Conservation (phyloP, 2,888 invertebrate genomes). For the Tholera decimalis region DNA sequence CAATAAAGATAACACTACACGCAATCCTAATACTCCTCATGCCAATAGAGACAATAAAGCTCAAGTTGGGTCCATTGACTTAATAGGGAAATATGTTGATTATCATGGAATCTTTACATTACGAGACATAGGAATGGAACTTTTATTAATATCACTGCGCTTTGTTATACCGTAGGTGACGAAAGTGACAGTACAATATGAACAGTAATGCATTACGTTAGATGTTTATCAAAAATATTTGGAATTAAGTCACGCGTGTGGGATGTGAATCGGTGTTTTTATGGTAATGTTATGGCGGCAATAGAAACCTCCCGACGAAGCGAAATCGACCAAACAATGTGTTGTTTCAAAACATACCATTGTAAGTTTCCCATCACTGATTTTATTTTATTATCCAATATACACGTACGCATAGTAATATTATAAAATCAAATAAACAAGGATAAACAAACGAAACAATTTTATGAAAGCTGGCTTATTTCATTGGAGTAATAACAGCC, state of each 20-base stretch:
- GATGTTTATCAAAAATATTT: constrained; percentile 82
- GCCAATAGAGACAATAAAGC: constrained; percentile 73
- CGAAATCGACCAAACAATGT: constrained; percentile 78
- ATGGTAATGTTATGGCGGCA: constrained; percentile 83
- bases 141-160: constrained; percentile 72
- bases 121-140: constrained; percentile 74
- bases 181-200: constrained; percentile 73
- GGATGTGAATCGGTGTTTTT: constrained; percentile 79
- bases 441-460: constrained; percentile 46
- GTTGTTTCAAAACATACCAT: constrained; percentile 74
- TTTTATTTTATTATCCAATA: constrained; percentile 62
- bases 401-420: constrained; percentile 34
- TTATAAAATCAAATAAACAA: constrained; percentile 53
- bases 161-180: constrained; percentile 71
- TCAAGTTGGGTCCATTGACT: constrained; percentile 66
- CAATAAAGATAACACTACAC: constrained; percentile 60
- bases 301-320: constrained; percentile 73
- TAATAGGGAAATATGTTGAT: constrained; percentile 74
- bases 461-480: constrained; percentile 53
- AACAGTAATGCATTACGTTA: constrained; percentile 73
- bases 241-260: constrained; percentile 83
- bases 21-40: constrained; percentile 68
- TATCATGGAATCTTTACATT: constrained; percentile 73
- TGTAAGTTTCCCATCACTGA: constrained; percentile 71
- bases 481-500: constrained; percentile 39